A percentile compares a stretch with the other conserved stretches of the same genome.
These are phyloP conservation scores for Bolborhynchus lineola DNA, from an alignment of 2,113 vertebrate species.

Conservation along the genomic window DNA sequence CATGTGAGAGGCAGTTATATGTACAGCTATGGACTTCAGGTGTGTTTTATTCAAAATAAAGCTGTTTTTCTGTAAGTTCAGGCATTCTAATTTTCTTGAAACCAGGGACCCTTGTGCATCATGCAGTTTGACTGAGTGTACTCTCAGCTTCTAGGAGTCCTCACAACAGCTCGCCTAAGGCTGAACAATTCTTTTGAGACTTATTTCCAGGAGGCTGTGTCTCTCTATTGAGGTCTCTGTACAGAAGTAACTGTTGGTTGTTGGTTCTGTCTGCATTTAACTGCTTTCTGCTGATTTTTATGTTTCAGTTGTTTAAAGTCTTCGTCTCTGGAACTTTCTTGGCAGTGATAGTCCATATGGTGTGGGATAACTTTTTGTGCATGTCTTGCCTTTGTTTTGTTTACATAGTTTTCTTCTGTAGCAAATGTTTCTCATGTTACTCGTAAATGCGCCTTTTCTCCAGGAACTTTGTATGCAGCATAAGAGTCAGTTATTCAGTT, in stretches of 20 bases:
- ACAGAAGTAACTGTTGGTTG: background rate
- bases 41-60: background rate
- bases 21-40: background rate
- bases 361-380: background rate
- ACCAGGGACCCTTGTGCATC: fast-evolving
- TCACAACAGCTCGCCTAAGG: background rate
- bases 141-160: background rate
- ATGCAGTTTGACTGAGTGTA: background rate
- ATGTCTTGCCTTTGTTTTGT: slow-evolving; percentile 5
- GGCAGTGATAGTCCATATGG: background rate
- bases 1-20: background rate
- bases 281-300: background rate
- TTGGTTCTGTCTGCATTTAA: background rate
- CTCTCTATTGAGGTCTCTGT: background rate
- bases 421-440: background rate
- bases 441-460: background rate
- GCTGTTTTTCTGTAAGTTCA: background rate
- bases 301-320: background rate
- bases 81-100: background rate
- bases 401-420: slow-evolving; percentile 32
- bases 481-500: background rate
- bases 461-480: background rate
- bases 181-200: background rate
- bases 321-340: background rate
- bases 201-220: background rate